Base-by-base conservation (phyloP, 2,888 invertebrate species). In the Drosophila nr. perissopoda region DNA sequence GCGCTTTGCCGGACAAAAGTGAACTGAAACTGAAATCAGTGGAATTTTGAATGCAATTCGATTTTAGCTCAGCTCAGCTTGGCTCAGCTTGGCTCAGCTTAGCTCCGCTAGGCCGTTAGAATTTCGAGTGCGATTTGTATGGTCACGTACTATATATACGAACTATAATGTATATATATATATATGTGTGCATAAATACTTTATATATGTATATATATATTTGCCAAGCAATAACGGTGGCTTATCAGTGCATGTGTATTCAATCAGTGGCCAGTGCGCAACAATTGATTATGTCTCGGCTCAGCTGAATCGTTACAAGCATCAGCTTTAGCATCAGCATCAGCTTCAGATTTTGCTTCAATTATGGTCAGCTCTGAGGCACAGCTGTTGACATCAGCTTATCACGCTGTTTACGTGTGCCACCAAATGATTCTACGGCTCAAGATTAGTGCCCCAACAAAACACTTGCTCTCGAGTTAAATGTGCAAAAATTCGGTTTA, bases 401-500 rank as follows among this genome's bases (percentile, higher is more conserved):
- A 88, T 88, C 89, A 90, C 89, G 90, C 78, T 89, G 79, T 81
- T 81, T 82, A 83, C 80, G 80, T 79, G 70, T 87, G 78, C 48
- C 51, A 33, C 45, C 36, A 8, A 33, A 49, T 56, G 69, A 76
- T 67, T 64, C 21, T 36, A 3, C 31, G 16, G 25, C 45, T 16
- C 45, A 58, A 73, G 69, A 63, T 59, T 51, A 45, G 45, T 45
- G 8, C 38, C 18, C 38, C 51, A 51, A n/a, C 29, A n/a, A n/a
- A 29, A 29, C 45, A 45, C 45, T 45, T 45, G 45, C 45, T 45
- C 45, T 25, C 25, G 45, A 25, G 0, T 25, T 45, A 8, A 45
- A 25, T 45, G 45, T 45, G 45, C 45, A 25, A 16, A 10, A 38
- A 42, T 25, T 42, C 69, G 49, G 75, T 82, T 79, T 29, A 33